phyloP scores from a whole-genome alignment of 2,797 vertebrate species.

The Mico argentatus region DNA sequence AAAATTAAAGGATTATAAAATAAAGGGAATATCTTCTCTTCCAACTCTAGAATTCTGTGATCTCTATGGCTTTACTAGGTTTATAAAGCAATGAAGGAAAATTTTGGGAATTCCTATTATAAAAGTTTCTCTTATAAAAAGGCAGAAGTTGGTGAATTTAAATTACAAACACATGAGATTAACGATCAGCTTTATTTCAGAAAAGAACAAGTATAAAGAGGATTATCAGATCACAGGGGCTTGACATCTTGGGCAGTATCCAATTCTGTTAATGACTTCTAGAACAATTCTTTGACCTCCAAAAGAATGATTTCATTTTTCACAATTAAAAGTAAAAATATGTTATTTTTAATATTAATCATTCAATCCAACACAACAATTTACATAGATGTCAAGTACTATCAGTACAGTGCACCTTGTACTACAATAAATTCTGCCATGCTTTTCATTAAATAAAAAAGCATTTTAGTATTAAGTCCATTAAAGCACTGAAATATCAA shows the following conservation, averaged over 20 bases:
- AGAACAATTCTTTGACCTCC: not conserved
- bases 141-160: not conserved
- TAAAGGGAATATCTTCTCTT: not conserved
- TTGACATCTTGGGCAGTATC: not conserved
- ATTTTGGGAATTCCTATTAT: not conserved
- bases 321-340: not conserved
- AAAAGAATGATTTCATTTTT: not conserved
- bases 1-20: not conserved
- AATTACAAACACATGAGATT: constrained; percentile 32
- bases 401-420: not conserved
- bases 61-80: not conserved
- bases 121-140: not conserved
- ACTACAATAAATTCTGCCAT: not conserved
- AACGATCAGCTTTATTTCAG: not conserved
- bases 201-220: not conserved
- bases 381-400: not conserved
- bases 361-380: not conserved
- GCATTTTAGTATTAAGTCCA: not conserved
- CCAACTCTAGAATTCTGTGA: not conserved
- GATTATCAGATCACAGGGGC: not conserved
- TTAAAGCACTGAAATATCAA: constrained; percentile 7
- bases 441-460: constrained; percentile 24
- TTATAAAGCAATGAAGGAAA: not conserved
- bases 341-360: not conserved
- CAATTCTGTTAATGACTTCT: not conserved